phyloP scores from a whole-genome alignment of 2,888 invertebrate species.

The Ptilodon capucinus region DNA sequence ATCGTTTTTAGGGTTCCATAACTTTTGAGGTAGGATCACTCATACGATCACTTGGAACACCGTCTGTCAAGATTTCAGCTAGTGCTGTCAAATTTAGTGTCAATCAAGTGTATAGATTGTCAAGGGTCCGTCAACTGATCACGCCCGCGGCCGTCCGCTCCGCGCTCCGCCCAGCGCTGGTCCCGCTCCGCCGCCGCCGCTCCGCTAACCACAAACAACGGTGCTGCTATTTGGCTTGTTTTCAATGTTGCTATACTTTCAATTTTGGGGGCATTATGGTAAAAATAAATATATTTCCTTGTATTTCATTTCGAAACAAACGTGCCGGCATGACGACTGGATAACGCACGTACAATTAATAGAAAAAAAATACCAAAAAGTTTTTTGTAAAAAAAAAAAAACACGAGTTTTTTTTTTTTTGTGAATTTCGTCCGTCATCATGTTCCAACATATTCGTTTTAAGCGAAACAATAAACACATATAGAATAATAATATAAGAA shows the following conservation, averaged over 20 bases:
- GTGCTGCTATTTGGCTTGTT: conserved; percentile 25
- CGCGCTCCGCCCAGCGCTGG: conserved; percentile 21
- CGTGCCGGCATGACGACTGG: conserved; percentile 23
- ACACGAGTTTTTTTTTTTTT: too few species aligned
- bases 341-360: too few species aligned
- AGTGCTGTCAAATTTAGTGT: too few species aligned
- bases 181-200: conserved; percentile 26
- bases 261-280: conserved; percentile 9
- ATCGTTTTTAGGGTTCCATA: too few species aligned
- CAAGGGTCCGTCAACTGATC: conserved; percentile 61
- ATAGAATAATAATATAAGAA: background rate
- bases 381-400: conserved; percentile 1
- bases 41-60: too few species aligned
- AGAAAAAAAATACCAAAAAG: background rate
- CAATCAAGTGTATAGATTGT: too few species aligned
- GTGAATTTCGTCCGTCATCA: too few species aligned
- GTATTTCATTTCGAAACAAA: conserved; percentile 14
- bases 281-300: conserved; percentile 1
- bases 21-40: too few species aligned
- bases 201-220: conserved; percentile 38
- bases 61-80: too few species aligned
- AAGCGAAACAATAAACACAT: background rate
- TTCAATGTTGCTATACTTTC: conserved; percentile 16
- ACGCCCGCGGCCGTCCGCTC: conserved; percentile 29
- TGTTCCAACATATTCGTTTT: conserved; percentile 39